Evolutionary conservation across 2,797 vertebrate species (phyloP).

Genomic region (Luscinia luscinia): DNA sequence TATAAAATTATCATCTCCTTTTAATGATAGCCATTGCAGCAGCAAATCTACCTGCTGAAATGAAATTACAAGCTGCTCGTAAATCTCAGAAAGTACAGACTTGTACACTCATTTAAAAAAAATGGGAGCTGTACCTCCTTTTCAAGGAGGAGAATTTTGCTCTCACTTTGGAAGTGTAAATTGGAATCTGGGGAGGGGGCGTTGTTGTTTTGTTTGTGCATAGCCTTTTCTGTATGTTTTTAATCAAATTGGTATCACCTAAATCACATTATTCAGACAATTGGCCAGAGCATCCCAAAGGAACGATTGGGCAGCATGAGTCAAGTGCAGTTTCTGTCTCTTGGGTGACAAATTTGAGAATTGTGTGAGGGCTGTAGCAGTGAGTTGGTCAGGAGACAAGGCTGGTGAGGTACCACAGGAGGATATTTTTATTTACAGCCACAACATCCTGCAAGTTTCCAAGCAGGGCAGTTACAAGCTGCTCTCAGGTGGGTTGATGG

Average conservation of each 20-base stretch:
- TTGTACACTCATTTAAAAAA: neutral
- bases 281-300: neutral
- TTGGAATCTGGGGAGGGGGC: neutral
- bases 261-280: accelerated
- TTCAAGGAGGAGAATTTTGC: neutral
- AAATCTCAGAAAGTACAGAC: neutral
- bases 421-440: neutral
- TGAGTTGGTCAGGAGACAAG: neutral
- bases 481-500: neutral
- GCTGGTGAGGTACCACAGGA: neutral
- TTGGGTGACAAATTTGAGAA: neutral
- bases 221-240: neutral
- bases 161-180: neutral
- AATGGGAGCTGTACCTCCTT: neutral
- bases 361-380: neutral
- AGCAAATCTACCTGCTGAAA: neutral
- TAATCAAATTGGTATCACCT: neutral
- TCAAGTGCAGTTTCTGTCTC: accelerated
- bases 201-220: neutral
- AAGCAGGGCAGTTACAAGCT: neutral
- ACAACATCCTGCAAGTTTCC: neutral
- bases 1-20: neutral
- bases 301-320: neutral
- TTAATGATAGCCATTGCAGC: neutral
- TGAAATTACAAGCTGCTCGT: neutral